Evolutionary conservation across 2,888 invertebrate species (phyloP), one percentile per base, ranked within the genome.

Genomic region (Junonia oenone): DNA sequence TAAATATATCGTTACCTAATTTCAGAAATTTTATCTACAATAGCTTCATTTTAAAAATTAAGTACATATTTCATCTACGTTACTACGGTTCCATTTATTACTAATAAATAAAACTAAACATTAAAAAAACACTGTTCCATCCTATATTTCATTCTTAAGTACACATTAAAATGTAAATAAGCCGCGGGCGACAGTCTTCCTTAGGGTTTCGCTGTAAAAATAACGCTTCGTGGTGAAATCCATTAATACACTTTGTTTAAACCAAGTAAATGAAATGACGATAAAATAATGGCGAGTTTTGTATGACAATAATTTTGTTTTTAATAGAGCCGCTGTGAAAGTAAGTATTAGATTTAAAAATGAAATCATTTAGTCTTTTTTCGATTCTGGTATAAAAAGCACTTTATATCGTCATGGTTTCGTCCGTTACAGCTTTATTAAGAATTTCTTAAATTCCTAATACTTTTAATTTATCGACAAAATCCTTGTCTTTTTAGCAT

Each of bases 121-220:
- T 40, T n/a, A 38, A 40, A 40, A 65, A 71, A 67, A 71, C 66
- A 64, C 69, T 68, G 65, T 62, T 67, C 63, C 72, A 67, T 15
- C 66, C 68, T 75, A 76, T 83, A 78, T 81, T 81, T 83, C 74
- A 78, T 68, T 69, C 69, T 76, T 69, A 80, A 78, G 76, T 78
- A 69, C 71, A 70, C 76, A 78, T 81, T 77, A 76, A 79, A 79
- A 78, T 81, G 76, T 80, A 78, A 81, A 81, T 76, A 78, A 77
- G 74, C 72, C 68, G 63, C 63, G 58, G 59, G 68, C 67, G 66
- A 69, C 69, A 67, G 69, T 73, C 71, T 76, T 71, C 68, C 72
- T 70, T 71, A 40, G 72, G 70, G 72, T 73, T 77, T 73, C 77
- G 76, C 80, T 76, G 76, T 78, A 76, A 76, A 76, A 75, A 77